Base-by-base conservation (phyloP, 2,888 invertebrate species). In the Mycalesis mineus region DNA sequence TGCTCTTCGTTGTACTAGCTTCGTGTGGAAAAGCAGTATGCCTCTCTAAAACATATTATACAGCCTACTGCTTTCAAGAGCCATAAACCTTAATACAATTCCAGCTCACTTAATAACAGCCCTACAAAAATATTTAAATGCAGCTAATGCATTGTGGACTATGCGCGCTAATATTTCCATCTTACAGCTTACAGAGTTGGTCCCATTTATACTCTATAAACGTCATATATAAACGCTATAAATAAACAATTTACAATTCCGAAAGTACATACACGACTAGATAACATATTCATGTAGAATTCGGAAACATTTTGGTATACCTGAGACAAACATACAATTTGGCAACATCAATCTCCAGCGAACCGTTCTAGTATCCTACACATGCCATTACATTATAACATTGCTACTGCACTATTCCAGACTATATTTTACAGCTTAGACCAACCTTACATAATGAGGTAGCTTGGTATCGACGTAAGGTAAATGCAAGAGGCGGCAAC, bases 181-280 rank as follows among this genome's bases (percentile, higher is more conserved):
- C 57, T 70, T 71, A 77, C 73, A 78, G 83, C 82, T 81, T 80
- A 78, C 81, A 84, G 82, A 83, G 86, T 88, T 89, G 89, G 89
- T 89, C 89, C 89, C 89, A 76, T 76, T 77, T 80, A 80, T 77
- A 82, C 84, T 80, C 79, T 76, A 82, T 78, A 78, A 76, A 83
- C 77, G 71, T 78, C 78, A 78, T 74, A 77, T 78, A 76, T 78
- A 82, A 83, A 83, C 74, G 75, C 83, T 88, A 86, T 80, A 84
- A 86, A 84, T 86, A 77, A 84, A 82, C 79, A 86, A 80, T 81
- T 79, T 83, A 84, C 80, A 82, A 82, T 86, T 89, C 89, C 89
- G 89, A 89, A 86, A 88, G 86, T 84, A 88, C 88, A 87, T 88
- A 89, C 88, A 88, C 77, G 89, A 88, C 89, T 89, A 89, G 89